These are phyloP conservation scores for Tetrao urogallus DNA, from an alignment of 2,113 vertebrate genomes.

Conservation along the genomic window DNA sequence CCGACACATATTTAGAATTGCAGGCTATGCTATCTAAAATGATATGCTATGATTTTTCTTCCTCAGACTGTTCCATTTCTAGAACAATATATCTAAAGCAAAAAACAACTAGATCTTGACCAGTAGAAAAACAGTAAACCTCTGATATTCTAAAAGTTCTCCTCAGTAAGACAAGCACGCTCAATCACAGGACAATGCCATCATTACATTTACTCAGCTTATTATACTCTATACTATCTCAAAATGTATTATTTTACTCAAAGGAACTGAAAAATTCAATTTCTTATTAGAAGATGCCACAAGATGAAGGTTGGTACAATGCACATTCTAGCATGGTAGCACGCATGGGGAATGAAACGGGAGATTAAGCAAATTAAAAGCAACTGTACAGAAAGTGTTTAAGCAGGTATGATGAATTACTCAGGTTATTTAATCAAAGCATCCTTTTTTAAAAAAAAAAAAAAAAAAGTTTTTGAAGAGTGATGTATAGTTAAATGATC, in stretches of 20 bases:
- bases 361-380: constrained; percentile 2
- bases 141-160: not conserved
- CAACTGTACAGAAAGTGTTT: constrained; percentile 1
- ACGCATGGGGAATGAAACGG: not conserved
- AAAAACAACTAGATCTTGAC: not conserved
- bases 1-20: not conserved
- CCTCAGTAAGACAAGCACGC: not conserved
- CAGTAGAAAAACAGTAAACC: not conserved
- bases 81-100: not conserved
- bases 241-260: not conserved
- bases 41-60: not conserved
- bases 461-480: not conserved
- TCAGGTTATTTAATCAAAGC: not conserved
- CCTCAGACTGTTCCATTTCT: not conserved
- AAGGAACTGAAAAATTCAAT: not conserved
- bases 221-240: not conserved
- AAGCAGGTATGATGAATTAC: not conserved
- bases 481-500: not conserved
- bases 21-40: not conserved
- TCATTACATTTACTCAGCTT: not conserved
- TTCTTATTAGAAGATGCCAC: not conserved
- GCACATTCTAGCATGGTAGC: not conserved
- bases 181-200: not conserved
- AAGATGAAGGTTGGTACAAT: not conserved
- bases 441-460: not conserved